phyloP scores from a whole-genome alignment of 2,888 invertebrate genomes.

The Zootermopsis nevadensis region DNA sequence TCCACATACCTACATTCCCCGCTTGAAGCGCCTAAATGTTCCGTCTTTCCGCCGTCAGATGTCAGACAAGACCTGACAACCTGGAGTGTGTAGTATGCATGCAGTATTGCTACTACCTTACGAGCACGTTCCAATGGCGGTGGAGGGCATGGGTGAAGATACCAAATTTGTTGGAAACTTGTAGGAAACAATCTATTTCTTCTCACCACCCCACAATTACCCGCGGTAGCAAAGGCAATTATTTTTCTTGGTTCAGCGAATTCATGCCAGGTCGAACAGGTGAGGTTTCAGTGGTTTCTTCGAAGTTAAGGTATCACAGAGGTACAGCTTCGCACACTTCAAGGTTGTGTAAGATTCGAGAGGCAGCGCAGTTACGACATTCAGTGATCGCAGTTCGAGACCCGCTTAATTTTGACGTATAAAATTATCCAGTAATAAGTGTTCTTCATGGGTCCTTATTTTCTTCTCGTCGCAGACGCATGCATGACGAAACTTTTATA shows the following conservation, averaged over 20 bases:
- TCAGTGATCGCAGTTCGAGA: no score
- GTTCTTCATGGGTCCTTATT: no score
- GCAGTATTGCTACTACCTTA: neutral
- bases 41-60: neutral
- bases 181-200: neutral
- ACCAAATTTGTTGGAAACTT: conserved; percentile 6
- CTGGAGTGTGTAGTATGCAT: conserved; percentile 2
- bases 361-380: no score
- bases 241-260: neutral
- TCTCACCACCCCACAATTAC: neutral
- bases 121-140: neutral
- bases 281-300: no score
- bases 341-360: no score
- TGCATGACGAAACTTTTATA: no score
- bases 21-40: conserved; percentile 9
- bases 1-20: neutral
- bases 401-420: no score
- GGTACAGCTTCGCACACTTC: no score
- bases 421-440: no score
- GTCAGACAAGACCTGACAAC: conserved; percentile 4
- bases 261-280: no score
- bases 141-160: neutral
- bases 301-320: no score
- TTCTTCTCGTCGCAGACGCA: no score
- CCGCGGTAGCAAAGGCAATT: neutral